Percentiles rank a stretch among this genome's conserved stretches.
phyloP scores from a whole-genome alignment of 2,797 vertebrate genomes.

The Rhinophrynus dorsalis region DNA sequence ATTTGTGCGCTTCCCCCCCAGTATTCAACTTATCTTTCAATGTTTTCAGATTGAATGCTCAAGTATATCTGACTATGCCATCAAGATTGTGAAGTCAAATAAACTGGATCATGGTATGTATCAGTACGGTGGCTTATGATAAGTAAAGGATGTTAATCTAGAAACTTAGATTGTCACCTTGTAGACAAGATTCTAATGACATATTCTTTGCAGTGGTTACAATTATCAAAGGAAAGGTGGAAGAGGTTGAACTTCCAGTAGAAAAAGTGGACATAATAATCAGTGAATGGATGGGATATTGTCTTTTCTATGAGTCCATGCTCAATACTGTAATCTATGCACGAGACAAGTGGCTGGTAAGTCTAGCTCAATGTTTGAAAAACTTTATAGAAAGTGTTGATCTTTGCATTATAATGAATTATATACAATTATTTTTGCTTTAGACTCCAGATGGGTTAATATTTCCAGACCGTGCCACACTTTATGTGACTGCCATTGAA shows the following conservation, averaged over 20 bases:
- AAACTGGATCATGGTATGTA: slow-evolving; percentile 86
- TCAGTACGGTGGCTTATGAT: too few species aligned
- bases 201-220: slow-evolving; percentile 77
- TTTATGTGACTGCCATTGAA: slow-evolving; percentile 91
- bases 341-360: slow-evolving; percentile 92
- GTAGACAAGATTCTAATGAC: not conserved
- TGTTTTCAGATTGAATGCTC: slow-evolving; percentile 86
- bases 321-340: slow-evolving; percentile 92
- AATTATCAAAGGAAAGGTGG: slow-evolving; percentile 94
- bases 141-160: too few species aligned
- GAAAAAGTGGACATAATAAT: slow-evolving; percentile 92
- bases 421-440: not conserved
- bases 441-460: slow-evolving; percentile 90
- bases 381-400: too few species aligned
- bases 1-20: too few species aligned
- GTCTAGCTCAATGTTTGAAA: slow-evolving; percentile 35
- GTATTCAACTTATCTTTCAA: too few species aligned
- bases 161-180: not conserved
- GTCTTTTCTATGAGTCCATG: slow-evolving; percentile 94
- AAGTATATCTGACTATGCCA: slow-evolving; percentile 91
- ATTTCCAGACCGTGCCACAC: slow-evolving; percentile 88
- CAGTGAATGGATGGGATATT: slow-evolving; percentile 96
- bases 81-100: slow-evolving; percentile 93
- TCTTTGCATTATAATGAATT: too few species aligned
- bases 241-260: slow-evolving; percentile 88